Evolutionary conservation across 1,140 invertebrate genomes (phyloP), one percentile per base, ranked within the genome.

Genomic region (Pectinophora gossypiella): DNA sequence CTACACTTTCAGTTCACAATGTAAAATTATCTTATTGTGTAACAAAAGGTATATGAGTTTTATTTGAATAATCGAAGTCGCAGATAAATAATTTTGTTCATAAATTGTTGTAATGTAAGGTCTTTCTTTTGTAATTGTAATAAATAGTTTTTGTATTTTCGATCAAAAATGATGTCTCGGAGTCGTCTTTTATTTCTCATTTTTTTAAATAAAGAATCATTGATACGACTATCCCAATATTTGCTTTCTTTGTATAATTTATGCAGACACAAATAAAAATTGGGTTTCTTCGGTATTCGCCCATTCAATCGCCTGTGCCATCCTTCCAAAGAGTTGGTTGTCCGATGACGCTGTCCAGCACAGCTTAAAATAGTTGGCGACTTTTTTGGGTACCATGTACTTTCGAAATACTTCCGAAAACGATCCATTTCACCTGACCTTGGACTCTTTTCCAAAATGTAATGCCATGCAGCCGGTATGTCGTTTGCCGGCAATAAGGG

Each of bases 191-290:
- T 47, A 3, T 47, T 23, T 2, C 27, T 22, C 18, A 3, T 23
- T 19, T 32, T 27, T 19, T 47, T 32, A 23, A 47, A 47, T 27
- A 47, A 3, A 15, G 6, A 16, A 27, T 47, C 16, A 7, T 40
- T 5, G 1, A 47, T 47, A 2, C 16, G 21, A 3, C 21, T 16
- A 16, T 47, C 45, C 21, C 21, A 47, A 23, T 47, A 32, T 16
- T 47, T 47, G 2, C 21, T n/a, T 47, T 47, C 45, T 32, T 19
- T 32, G 3, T n/a, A n/a, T 23, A 47, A 47, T 32, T 27, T 47
- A 15, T 47, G 16, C 1, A 47, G 23, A 27, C 23, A 47, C 5
- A 13, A 27, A 47, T 27, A 32, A 9, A 47, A 32, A 18, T 32
- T 47, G 5, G 45, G 45, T 7, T 19, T 23, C 10, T 47, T 27